Percentiles rank a stretch among this genome's conserved stretches.
Evolutionary conservation across 2,113 vertebrate species (phyloP).

Genomic region (Cebus imitator): DNA sequence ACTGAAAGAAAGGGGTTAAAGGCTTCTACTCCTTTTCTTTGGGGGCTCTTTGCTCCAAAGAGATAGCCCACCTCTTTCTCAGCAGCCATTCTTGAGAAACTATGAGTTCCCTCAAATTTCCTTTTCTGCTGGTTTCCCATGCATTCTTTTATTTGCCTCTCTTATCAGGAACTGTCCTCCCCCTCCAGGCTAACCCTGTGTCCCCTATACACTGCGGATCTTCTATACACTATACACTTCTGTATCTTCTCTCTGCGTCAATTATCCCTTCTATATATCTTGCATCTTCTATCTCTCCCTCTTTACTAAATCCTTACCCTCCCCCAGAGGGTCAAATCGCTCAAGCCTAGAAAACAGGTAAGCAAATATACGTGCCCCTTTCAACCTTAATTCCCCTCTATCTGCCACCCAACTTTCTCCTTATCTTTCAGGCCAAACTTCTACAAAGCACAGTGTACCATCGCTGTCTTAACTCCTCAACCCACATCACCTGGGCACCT

Average conservation of each 20-base stretch:
- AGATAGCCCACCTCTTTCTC: background rate
- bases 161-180: background rate
- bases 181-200: background rate
- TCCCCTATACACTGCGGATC: background rate
- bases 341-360: constrained; percentile 12
- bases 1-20: background rate
- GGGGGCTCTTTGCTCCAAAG: background rate
- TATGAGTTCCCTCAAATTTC: background rate
- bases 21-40: background rate
- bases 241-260: background rate
- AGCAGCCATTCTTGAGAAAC: background rate
- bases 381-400: background rate
- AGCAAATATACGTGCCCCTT: background rate
- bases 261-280: background rate
- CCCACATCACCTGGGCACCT: background rate
- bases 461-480: background rate
- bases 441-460: background rate
- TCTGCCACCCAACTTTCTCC: background rate
- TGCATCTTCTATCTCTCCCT: background rate
- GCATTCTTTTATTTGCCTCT: background rate
- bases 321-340: background rate
- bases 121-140: background rate
- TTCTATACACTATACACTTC: background rate
- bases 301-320: background rate
- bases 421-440: background rate